Base-by-base conservation (phyloP, 1,140 invertebrate species). In the Rhyacophila brunnea region DNA sequence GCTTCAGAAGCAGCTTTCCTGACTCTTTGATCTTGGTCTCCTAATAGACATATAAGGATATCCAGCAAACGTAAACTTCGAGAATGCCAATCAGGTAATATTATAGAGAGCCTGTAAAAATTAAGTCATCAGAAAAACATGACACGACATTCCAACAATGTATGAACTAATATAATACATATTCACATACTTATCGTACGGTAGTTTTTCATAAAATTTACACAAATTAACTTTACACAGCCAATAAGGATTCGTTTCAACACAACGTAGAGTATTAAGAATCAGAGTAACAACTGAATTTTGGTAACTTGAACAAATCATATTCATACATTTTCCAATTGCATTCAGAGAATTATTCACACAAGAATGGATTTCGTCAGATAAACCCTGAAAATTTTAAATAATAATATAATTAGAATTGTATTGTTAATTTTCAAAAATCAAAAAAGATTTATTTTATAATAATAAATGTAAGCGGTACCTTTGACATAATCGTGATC, bases 161-260 rank as follows among this genome's bases (percentile, higher is more conserved):
- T 7, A 51, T 6, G 10, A 51, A 28, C 13, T 11, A 11, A 38
- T 35, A 6, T 6, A 10, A 9, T 14, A 43, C 5, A 57, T 9
- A 18, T 23, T 38, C 2, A 72, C 69, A 70, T 43, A 78, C 75
- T 66, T 75, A 45, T 69, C 52, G 66, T 75, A 77, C 10, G 74
- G 71, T 36, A 75, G 19, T 19, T 68, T 72, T 52, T 73, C 70
- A 61, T 78, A 76, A 17, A 78, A 62, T 61, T 75, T 80, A 62
- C 72, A 77, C 0, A 79, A 59, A 44, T 75, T 82, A 58, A 93
- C 87, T 79, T 92, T 92, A 17, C 93, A 87, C 10, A 96, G 78
- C 88, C 92, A 95, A 74, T 95, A 95, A 0, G 86, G 81, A 76
- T 93, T 92, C 36, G 81, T 78, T 40, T 84, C 82, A 1, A 92